Evolutionary conservation across 2,888 invertebrate species (phyloP).

Genomic region (Leptinotarsa tumamoca): DNA sequence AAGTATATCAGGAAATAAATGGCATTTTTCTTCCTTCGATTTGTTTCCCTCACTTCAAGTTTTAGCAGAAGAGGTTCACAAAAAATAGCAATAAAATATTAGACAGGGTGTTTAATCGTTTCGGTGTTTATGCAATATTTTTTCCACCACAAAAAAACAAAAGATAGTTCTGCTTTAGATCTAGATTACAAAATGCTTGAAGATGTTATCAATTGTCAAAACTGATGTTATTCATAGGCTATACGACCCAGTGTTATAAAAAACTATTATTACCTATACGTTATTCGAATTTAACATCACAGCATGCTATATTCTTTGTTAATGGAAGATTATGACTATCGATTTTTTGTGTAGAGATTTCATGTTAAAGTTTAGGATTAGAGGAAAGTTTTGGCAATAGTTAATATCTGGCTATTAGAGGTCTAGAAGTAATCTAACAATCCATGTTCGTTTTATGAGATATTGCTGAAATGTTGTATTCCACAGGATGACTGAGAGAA

Average conservation of each 20-base stretch:
- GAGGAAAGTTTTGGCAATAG: conserved; percentile 58
- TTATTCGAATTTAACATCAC: conserved; percentile 58
- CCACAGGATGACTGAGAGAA: conserved; percentile 1
- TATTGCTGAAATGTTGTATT: conserved; percentile 8
- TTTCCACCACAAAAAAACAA: conserved; percentile 49
- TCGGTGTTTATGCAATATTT: conserved; percentile 55
- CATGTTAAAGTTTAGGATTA: conserved; percentile 53
- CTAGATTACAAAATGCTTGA: conserved; percentile 60
- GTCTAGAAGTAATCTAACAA: conserved; percentile 31
- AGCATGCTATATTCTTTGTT: conserved; percentile 52
- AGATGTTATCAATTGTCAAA: conserved; percentile 62
- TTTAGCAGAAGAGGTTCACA: too few relatives aligned
- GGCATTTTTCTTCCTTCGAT: too few relatives aligned
- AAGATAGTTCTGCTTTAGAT: conserved; percentile 61
- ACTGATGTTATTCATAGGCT: conserved; percentile 28
- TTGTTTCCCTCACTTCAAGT: too few relatives aligned
- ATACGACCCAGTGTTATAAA: conserved; percentile 60
- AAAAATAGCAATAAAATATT: too few relatives aligned
- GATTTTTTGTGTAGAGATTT: conserved; percentile 55
- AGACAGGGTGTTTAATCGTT: background rate
- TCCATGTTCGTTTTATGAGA: conserved; percentile 53
- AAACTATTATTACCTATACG: conserved; percentile 55
- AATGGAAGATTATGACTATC: conserved; percentile 42
- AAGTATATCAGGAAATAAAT: too few relatives aligned
- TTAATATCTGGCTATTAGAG: conserved; percentile 54